Base-by-base conservation (phyloP, 1,140 invertebrate genomes). In the Formica selysi region DNA sequence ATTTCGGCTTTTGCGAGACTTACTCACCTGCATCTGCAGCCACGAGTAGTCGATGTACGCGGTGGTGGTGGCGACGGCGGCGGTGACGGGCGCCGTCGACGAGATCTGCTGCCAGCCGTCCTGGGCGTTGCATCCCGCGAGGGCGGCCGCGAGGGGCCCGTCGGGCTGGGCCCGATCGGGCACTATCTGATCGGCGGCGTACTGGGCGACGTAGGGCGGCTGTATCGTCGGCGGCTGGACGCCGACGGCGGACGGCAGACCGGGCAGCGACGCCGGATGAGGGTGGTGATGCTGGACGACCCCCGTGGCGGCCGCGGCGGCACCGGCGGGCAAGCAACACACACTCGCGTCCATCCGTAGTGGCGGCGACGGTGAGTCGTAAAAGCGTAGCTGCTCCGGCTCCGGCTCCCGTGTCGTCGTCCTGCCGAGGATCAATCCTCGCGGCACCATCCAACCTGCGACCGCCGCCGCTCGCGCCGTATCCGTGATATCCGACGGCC, bases 301-400 rank as follows among this genome's bases (percentile, higher is more conserved):
- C 57, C 79, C 79, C 79, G 79, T 83, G 68, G 67, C 54, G 92
- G 94, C 92, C 92, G 92, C 93, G 93, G 92, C 93, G 93, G 92
- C 93, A 91, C 91, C 89, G 51, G 89, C 91, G 83, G 91, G 92
- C 91, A 94, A 88, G 84, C 94, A 95, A 91, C 94, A 95, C 91
- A 95, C 93, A 93, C 94, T 95, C 91, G 93, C 94, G 92, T 95
- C 94, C 94, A 95, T 95, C 92, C 94, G 93, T 92, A 93, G 93
- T 89, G 93, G 93, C 93, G 93, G 93, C 89, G 93, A 92, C 93
- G 93, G 94, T 91, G 92, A 93, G 85, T 95, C 93, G 93, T 95
- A 94, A 90, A 94, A 95, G 86, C 92, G 91, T 92, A 92, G 91
- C 89, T 93, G 92, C 88, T 93, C 91, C 68, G 81, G 91, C 85